Evolutionary conservation across 1,140 invertebrate genomes (phyloP).

Genomic region (Diuraphis noxia): DNA sequence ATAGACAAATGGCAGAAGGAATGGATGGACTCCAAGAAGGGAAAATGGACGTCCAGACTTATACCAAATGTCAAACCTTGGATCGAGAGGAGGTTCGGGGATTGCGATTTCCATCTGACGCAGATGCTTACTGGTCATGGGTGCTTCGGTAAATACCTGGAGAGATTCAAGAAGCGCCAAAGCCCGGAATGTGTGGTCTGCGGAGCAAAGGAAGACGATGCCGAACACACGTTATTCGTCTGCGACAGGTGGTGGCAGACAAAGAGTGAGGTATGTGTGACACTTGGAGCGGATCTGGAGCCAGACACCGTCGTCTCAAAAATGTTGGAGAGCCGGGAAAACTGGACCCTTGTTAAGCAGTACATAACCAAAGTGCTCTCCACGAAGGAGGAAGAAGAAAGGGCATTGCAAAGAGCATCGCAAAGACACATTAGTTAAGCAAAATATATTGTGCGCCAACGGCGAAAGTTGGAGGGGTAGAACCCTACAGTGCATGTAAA

Average conservation of each 20-base stretch:
- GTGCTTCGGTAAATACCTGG: too few species aligned
- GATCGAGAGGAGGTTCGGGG: too few species aligned
- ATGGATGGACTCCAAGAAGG: too few species aligned
- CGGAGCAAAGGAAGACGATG: neutral
- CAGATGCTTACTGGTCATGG: too few species aligned
- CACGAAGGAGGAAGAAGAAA: neutral
- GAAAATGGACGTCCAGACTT: too few species aligned
- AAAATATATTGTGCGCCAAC: neutral
- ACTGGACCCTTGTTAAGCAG: neutral
- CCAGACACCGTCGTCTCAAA: neutral
- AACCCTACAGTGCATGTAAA: too few species aligned
- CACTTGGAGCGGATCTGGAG: neutral
- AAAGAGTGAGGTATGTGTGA: neutral
- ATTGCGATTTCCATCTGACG: too few species aligned
- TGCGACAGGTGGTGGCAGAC: neutral
- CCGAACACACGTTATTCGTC: neutral
- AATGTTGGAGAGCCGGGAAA: neutral
- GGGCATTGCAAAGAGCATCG: neutral
- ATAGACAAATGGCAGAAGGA: too few species aligned
- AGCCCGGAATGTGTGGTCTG: neutral
- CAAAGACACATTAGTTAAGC: neutral
- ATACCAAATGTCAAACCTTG: too few species aligned
- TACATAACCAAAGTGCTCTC: neutral
- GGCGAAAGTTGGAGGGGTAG: too few species aligned
- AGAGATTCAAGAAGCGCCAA: neutral